Evolutionary conservation across 2,113 vertebrate species (phyloP).

Genomic region (Ctenodactylus gundi): DNA sequence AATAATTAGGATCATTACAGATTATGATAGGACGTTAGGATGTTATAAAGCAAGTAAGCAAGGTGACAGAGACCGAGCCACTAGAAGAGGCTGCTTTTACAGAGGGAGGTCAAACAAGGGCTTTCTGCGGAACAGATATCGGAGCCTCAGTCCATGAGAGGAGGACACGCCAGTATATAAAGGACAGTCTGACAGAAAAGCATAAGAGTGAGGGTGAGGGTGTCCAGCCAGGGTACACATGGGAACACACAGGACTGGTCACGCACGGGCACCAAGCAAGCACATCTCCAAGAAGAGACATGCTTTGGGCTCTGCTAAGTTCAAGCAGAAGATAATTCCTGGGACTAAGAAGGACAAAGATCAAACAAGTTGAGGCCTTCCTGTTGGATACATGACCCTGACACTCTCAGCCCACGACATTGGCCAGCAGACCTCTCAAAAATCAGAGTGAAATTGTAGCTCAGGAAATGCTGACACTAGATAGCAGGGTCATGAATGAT

Average conservation of each 20-base stretch:
- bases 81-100: background rate
- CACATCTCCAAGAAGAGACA: background rate
- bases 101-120: background rate
- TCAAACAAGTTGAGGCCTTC: background rate
- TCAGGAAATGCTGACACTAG: background rate
- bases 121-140: background rate
- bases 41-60: background rate
- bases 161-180: accelerated
- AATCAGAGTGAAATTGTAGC: background rate
- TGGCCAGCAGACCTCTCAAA: background rate
- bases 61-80: background rate
- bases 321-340: background rate
- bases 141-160: background rate
- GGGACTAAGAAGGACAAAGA: background rate
- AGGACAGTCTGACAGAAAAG: background rate
- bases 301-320: background rate
- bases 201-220: background rate
- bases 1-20: background rate
- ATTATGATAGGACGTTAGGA: background rate
- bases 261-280: accelerated
- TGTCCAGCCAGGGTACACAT: accelerated
- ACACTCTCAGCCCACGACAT: background rate
- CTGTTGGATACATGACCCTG: background rate
- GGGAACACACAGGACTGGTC: accelerated
- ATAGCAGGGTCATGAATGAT: background rate